Evolutionary conservation across 1,140 invertebrate genomes (phyloP).

Genomic region (Globodera ellingtonae): DNA sequence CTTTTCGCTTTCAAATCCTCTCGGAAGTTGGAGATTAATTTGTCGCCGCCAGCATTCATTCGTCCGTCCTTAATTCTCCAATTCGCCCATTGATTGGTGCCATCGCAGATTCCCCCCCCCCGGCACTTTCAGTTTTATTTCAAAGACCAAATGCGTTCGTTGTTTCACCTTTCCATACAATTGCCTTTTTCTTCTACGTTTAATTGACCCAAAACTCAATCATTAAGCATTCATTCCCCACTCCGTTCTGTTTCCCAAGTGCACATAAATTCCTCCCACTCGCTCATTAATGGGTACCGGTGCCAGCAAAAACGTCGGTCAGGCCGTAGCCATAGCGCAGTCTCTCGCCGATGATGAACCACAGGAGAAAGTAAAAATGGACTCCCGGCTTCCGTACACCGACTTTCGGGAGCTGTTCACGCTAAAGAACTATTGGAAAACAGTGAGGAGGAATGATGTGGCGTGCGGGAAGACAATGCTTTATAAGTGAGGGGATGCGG

Average conservation of each 20-base stretch:
- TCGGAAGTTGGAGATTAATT: neutral
- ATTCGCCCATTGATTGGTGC: neutral
- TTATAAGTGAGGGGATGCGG: constrained; percentile 29
- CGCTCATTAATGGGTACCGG: constrained; percentile 31
- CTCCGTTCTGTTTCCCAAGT: too few species aligned
- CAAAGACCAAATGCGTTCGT: neutral
- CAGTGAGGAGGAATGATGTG: constrained; percentile 43
- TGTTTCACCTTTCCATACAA: neutral
- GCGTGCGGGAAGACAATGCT: constrained; percentile 47
- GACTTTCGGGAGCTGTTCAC: constrained; percentile 41
- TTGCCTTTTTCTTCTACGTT: neutral
- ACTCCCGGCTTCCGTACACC: constrained; percentile 33
- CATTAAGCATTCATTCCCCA: neutral
- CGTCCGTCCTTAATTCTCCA: too few species aligned
- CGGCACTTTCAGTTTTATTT: neutral
- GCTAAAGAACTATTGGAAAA: constrained; percentile 53
- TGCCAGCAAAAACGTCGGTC: constrained; percentile 38
- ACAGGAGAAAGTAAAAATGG: constrained; percentile 31
- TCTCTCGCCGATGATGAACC: neutral
- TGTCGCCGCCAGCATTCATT: too few species aligned
- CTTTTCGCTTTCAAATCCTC: neutral
- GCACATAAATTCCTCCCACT: too few species aligned
- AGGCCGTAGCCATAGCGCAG: constrained; percentile 20
- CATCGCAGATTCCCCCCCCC: neutral
- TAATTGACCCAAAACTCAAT: neutral